Conservation (phyloP, 1,140 invertebrate species). For the Zaprionus gabonicus region DNA sequence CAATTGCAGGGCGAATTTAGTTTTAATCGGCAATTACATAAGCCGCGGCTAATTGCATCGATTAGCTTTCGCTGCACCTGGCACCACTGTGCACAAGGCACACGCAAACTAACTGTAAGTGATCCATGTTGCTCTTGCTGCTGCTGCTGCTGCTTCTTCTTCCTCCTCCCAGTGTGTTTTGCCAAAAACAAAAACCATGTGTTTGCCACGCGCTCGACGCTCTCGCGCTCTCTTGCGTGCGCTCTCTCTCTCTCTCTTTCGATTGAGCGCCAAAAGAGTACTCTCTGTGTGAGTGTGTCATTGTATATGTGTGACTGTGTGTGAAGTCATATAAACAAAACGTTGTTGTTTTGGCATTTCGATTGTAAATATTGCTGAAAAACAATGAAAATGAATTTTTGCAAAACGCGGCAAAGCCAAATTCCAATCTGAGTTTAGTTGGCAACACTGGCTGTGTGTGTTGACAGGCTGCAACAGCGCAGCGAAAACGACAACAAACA, state of each 20-base stretch:
- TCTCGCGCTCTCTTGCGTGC: constrained; percentile 9
- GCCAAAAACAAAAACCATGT: constrained; percentile 82
- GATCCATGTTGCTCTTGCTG: constrained; percentile 53
- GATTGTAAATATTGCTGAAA: constrained; percentile 33
- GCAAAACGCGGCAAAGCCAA: constrained; percentile 29
- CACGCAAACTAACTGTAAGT: constrained; percentile 61
- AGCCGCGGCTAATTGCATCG: not conserved
- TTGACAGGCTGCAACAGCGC: constrained; percentile 51
- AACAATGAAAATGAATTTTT: constrained; percentile 26
- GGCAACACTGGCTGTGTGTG: constrained; percentile 24
- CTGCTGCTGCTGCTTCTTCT: constrained; percentile 57
- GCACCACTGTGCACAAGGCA: constrained; percentile 30
- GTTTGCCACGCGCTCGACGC: constrained; percentile 73
- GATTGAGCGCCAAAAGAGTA: constrained; percentile 23
- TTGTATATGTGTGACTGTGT: constrained; percentile 8
- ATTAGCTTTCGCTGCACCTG: constrained; percentile 3
- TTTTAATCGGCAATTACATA: not conserved
- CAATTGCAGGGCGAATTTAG: too few relatives aligned
- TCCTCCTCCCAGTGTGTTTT: constrained; percentile 54
- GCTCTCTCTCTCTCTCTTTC: constrained; percentile 13
- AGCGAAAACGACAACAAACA: constrained; percentile 32
- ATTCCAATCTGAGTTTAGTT: constrained; percentile 28
- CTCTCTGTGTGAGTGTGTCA: constrained; percentile 30
- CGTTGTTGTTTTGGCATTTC: constrained; percentile 34
- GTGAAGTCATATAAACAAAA: constrained; percentile 44